Conservation (phyloP, 2,113 vertebrate genomes). For the Leptocoma aspasia region DNA sequence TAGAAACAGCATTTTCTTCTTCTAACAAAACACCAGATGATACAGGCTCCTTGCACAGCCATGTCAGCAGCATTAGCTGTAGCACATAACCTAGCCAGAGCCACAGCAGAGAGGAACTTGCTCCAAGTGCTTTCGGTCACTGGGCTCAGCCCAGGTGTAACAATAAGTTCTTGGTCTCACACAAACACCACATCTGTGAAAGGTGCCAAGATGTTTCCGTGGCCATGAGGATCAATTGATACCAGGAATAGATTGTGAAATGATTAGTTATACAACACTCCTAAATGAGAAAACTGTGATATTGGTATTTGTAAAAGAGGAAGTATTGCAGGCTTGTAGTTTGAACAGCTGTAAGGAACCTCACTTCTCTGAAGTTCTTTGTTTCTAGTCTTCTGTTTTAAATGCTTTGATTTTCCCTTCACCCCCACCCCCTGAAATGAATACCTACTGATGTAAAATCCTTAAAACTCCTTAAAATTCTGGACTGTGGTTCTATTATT, state of each 20-base stretch:
- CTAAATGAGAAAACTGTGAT: not conserved
- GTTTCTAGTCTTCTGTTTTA: not conserved
- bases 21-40: not conserved
- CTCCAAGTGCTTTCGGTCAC: not conserved
- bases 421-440: fast-evolving
- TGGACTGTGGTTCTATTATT: not conserved
- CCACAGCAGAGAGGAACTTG: not conserved
- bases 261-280: not conserved
- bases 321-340: not conserved
- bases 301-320: not conserved
- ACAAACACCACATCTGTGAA: not conserved
- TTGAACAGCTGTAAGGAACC: not conserved
- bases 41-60: not conserved
- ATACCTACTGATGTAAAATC: not conserved
- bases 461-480: not conserved
- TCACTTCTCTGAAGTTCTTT: not conserved
- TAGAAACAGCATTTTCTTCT: slow-evolving; percentile 15
- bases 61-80: not conserved
- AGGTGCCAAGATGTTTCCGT: slow-evolving; percentile 32
- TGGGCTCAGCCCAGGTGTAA: not conserved
- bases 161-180: not conserved
- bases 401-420: not conserved
- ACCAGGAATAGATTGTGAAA: slow-evolving; percentile 53
- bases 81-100: not conserved
- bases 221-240: slow-evolving; percentile 20